These are phyloP conservation scores for Erinaceus europaeus DNA, from an alignment of 2,113 vertebrate genomes.

Conservation along the genomic window DNA sequence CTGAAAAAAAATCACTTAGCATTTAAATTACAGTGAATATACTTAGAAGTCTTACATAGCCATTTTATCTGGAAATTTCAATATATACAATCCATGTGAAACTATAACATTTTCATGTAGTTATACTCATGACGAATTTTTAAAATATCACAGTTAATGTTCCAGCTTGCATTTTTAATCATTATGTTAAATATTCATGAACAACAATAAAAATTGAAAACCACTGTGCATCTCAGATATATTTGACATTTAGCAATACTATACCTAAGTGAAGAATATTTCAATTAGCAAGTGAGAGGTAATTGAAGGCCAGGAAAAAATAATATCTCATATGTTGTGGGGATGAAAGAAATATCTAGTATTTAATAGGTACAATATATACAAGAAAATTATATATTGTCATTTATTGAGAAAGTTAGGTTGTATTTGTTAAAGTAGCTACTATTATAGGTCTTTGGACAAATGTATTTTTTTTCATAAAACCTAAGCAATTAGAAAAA, in stretches of 20 bases:
- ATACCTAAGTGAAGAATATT: not conserved
- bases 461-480: too few species aligned
- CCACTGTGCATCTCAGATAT: not conserved
- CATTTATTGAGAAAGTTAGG: too few species aligned
- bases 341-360: not conserved
- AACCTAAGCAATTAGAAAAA: too few species aligned
- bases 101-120: not conserved
- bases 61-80: slow-evolving; percentile 25
- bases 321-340: not conserved
- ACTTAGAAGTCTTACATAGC: not conserved
- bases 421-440: too few species aligned
- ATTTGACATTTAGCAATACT: not conserved
- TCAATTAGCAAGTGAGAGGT: not conserved
- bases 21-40: not conserved
- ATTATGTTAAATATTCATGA: not conserved
- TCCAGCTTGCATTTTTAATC: not conserved
- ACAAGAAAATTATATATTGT: too few species aligned
- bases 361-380: too few species aligned
- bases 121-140: not conserved
- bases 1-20: not conserved
- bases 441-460: too few species aligned
- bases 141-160: not conserved
- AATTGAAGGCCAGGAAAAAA: not conserved
- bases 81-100: not conserved
- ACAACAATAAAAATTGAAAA: not conserved